Evolutionary conservation across 2,113 vertebrate genomes (phyloP).

Genomic region (Zeus faber): DNA sequence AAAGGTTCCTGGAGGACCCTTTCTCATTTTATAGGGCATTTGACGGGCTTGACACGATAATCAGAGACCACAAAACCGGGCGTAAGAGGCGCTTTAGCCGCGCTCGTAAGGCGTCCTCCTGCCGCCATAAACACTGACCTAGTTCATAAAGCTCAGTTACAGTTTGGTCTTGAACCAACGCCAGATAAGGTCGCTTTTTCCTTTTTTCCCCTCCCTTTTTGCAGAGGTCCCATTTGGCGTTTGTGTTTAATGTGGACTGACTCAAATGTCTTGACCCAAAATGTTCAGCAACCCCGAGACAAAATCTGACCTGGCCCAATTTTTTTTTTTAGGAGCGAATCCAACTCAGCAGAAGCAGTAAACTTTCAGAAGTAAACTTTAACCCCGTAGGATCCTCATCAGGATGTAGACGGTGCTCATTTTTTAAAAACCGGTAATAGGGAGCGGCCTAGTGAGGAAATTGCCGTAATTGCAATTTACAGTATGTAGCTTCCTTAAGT

Average conservation of each 20-base stretch:
- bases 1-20: conserved; percentile 8
- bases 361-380: conserved; percentile 35
- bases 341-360: conserved; percentile 4
- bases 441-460: no score
- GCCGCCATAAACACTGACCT: conserved; percentile 54
- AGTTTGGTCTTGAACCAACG: no score
- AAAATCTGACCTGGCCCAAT: conserved; percentile 59
- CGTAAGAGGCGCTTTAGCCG: conserved; percentile 37
- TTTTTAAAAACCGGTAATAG: no score
- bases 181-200: conserved; percentile 49
- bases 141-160: conserved; percentile 48
- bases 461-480: no score
- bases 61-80: conserved; percentile 38
- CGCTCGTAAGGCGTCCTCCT: conserved; percentile 40
- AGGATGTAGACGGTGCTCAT: no score
- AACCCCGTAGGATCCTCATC: no score
- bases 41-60: conserved; percentile 14
- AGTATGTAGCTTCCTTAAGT: not conserved
- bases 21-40: conserved; percentile 18
- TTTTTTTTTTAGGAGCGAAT: conserved; percentile 35
- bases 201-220: not conserved
- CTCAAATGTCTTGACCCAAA: conserved; percentile 36
- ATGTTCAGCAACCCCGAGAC: conserved; percentile 48
- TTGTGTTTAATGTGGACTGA: conserved; percentile 58
- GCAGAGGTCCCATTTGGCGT: conserved; percentile 36